Evolutionary conservation across 2,888 invertebrate species (phyloP).

Genomic region (Drosophila limbata): DNA sequence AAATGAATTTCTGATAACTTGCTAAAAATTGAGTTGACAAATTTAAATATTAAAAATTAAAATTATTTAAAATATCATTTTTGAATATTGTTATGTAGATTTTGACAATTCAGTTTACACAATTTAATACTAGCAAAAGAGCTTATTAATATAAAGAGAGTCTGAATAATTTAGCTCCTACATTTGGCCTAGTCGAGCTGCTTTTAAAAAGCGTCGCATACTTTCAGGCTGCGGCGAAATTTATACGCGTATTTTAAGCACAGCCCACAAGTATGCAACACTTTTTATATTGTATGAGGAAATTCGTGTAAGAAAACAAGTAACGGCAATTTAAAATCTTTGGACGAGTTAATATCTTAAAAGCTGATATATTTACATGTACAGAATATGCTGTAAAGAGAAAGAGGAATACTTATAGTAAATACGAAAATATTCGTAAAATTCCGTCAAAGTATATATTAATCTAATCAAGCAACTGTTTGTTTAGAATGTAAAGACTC

Average conservation of each 20-base stretch:
- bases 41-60: not conserved
- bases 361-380: not conserved
- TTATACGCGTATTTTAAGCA: rapidly evolving
- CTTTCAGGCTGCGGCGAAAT: not conserved
- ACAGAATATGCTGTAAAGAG: not conserved
- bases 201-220: slow-evolving; percentile 22
- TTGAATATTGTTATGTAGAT: no score
- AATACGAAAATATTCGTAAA: no score
- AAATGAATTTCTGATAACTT: not conserved
- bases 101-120: no score
- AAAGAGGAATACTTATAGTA: no score
- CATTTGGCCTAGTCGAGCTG: no score
- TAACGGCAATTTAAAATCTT: no score
- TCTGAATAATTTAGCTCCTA: no score
- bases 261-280: slow-evolving; percentile 27
- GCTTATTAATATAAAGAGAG: no score
- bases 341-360: not conserved
- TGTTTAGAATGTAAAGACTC: not conserved
- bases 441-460: not conserved
- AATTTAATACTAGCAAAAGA: no score
- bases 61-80: no score
- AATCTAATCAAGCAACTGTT: not conserved
- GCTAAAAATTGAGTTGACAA: not conserved
- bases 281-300: not conserved
- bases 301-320: no score